Percentiles rank a stretch among this genome's conserved stretches.
Evolutionary conservation across 2,113 vertebrate genomes (phyloP).

Genomic region (Abramis brama): DNA sequence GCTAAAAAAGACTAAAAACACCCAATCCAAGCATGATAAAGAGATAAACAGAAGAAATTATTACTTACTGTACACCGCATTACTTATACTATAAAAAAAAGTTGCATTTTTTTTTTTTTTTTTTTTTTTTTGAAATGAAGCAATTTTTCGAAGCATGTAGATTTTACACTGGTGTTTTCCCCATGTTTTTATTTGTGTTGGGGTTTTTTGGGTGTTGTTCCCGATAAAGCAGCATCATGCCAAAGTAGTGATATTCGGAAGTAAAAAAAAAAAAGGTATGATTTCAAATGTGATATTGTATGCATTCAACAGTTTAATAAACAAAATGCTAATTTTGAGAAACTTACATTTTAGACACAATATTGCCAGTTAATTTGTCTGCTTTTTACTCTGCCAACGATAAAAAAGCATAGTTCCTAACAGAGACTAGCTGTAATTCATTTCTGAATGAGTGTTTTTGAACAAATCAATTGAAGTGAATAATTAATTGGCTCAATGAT

Average conservation of each 20-base stretch:
- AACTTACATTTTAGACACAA: background rate
- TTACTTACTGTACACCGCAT: background rate
- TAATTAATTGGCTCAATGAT: background rate
- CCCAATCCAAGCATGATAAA: background rate
- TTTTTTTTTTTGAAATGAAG: background rate
- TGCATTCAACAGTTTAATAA: background rate
- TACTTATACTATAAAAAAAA: background rate
- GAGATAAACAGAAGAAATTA: background rate
- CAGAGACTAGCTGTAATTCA: background rate
- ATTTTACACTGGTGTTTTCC: too few relatives aligned
- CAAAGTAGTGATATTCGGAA: background rate
- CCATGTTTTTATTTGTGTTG: too few relatives aligned
- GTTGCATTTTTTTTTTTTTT: background rate
- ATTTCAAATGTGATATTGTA: background rate
- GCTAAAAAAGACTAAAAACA: background rate
- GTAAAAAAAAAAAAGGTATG: background rate
- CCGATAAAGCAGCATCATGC: background rate
- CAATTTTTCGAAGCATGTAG: too few relatives aligned
- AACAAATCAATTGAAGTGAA: background rate
- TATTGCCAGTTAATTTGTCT: background rate
- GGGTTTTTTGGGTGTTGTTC: background rate
- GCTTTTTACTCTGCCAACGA: background rate
- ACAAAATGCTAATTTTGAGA: background rate
- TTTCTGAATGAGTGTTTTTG: background rate
- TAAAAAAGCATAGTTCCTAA: background rate